Conservation (phyloP, 2,113 vertebrate genomes). For the Equus przewalskii region DNA sequence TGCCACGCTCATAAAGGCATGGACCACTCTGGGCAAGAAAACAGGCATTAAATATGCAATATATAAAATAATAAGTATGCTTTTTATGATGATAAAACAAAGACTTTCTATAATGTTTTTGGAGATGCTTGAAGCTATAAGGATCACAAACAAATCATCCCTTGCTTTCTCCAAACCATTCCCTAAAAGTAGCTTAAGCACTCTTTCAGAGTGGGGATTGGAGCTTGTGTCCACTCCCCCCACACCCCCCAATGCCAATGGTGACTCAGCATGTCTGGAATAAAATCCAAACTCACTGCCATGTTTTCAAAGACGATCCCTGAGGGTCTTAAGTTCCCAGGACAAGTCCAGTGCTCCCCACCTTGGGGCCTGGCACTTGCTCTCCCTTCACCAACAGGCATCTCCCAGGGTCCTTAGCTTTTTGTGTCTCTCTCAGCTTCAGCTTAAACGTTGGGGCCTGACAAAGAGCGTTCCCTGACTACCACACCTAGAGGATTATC, state of each 20-base stretch:
- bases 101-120: background rate
- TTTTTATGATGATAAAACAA: background rate
- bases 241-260: accelerated
- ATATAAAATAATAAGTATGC: background rate
- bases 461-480: background rate
- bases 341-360: background rate
- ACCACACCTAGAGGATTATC: too few species aligned
- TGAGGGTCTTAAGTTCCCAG: background rate
- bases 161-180: background rate
- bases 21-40: background rate
- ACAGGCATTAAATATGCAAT: background rate
- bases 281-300: background rate
- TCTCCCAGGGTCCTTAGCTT: background rate
- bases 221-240: background rate
- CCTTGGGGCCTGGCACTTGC: accelerated
- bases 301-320: background rate
- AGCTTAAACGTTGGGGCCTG: background rate
- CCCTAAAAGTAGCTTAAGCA: background rate
- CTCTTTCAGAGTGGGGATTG: background rate
- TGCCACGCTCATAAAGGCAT: background rate
- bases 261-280: background rate
- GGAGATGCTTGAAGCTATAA: background rate
- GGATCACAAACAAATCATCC: background rate
- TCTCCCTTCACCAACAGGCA: background rate
- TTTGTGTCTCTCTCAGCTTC: background rate